Base-by-base conservation (phyloP, 2,888 invertebrate genomes). In the Apeira syringaria region DNA sequence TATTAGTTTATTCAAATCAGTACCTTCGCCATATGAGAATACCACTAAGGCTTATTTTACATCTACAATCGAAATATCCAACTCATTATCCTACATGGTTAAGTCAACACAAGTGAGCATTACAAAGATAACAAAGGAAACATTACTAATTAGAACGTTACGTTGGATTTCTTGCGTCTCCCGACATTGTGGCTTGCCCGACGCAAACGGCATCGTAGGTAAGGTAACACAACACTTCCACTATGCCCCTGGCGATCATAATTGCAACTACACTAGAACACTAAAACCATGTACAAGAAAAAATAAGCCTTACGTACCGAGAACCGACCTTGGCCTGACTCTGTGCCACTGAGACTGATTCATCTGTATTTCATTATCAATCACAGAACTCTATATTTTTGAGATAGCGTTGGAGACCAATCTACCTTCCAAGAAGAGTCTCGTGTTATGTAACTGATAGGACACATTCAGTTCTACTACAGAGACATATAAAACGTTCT, bases 261-360 rank as follows among this genome's bases (percentile, higher is more conserved):
- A 38, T 29, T 32, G 22, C 29, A 13, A 38, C 30, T 18, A 9
- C 13, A 10, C 8, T 33, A 8, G 17, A 36, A 28, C 26, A 34
- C 32, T 25, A 31, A 38, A 29, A 37, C 38, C 37, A 46, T 4
- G 5, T 20, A 7, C 22, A 52, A 64, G 55, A 53, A 30, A 44
- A 15, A 50, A 45, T 49, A 43, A 31, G 20, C 59, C 56, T 53
- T 58, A 65, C 65, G 61, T 62, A 50, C 54, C 34, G 33, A 34
- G 24, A 33, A 71, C 71, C 63, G 72, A 76, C 84, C 83, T 82
- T 80, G 78, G 55, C 39, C 47, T 45, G 55, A 54, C 57, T 40
- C 34, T 24, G 22, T 57, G 59, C 58, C 53, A 56, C 61, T 53
- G 63, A 64, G 53, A 59, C 64, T 75, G 74, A 82, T 62, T 83